Evolutionary conservation across 2,797 vertebrate genomes (phyloP), one percentile per base, ranked within the genome.

Genomic region (Micrastur ruficollis): DNA sequence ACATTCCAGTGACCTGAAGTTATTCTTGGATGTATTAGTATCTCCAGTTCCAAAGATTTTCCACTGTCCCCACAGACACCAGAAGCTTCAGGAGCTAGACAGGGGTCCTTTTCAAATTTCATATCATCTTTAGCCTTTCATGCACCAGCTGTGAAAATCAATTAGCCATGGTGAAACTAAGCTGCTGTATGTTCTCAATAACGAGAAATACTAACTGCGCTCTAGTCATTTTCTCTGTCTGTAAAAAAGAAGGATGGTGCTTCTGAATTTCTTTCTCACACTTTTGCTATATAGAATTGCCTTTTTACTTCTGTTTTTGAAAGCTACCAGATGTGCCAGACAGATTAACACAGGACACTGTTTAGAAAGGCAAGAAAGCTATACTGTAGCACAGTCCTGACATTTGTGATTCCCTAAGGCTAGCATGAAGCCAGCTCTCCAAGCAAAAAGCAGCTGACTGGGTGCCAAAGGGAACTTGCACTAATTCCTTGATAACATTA

Each of bases 91-190:
- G 19, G 32, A 25, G 40, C 55, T 90, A 90, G 84, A 96, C 86
- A 96, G 91, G 49, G 13, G 52, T 95, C 68, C 61, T 86, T 98
- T 98, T 97, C 82, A 97, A 95, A 91, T 97, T 97, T 94, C 62
- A 34, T 86, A 79, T 85, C 29, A 73, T 96, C 82, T 94, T 95
- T 90, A 94, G 87, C 67, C 40, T 96, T 97, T 93, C 80, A 93
- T 94, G 65, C 47, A 92, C 80, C 95, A 98, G 91, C 95, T 98
- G 96, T 97, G 97, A 96, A 97, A 98, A 98, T 98, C 97, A 97
- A 95, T 98, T 98, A 97, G 93, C 61, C 63, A 46, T 82, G 70
- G 95, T 93, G 76, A 98, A 98, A 96, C 56, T 50, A 68, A 97
- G 88, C 82, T 94, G 83, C 58, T 86, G 53, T 42, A 65, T 91